These are phyloP conservation scores for Procambarus clarkii DNA, from an alignment of 1,140 invertebrate species.

Conservation along the genomic window DNA sequence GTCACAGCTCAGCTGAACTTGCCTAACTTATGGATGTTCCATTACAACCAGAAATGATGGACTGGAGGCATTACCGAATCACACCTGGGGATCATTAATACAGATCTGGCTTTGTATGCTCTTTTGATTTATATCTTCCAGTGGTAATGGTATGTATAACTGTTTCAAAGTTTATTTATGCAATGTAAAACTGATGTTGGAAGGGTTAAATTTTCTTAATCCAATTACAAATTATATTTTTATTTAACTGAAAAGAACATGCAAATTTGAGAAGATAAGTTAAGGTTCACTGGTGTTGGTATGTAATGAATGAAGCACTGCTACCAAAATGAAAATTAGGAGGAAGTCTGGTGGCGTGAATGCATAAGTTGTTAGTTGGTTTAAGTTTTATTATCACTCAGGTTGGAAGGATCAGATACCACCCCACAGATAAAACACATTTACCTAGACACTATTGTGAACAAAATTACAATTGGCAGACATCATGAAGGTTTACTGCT, in stretches of 20 bases:
- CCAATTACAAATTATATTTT: background rate
- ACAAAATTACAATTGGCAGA: background rate
- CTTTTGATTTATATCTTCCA: slow-evolving; percentile 3
- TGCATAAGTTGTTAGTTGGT: slow-evolving; percentile 64
- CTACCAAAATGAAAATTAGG: slow-evolving; percentile 49
- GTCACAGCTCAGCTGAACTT: slow-evolving; percentile 1
- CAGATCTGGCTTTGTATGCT: slow-evolving; percentile 12
- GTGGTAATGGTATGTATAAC: background rate
- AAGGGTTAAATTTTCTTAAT: background rate
- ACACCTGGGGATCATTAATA: slow-evolving; percentile 46
- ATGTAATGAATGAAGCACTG: slow-evolving; percentile 58
- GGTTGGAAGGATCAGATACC: slow-evolving; percentile 42
- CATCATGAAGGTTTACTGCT: background rate
- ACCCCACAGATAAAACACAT: slow-evolving; percentile 28
- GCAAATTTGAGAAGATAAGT: background rate
- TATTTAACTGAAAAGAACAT: background rate
- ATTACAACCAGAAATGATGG: slow-evolving; percentile 63
- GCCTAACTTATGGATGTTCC: slow-evolving; percentile 39
- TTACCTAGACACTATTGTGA: background rate
- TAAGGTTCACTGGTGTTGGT: slow-evolving; percentile 49
- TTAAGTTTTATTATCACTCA: slow-evolving; percentile 53
- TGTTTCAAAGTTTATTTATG: slow-evolving; percentile 11
- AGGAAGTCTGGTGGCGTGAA: slow-evolving; percentile 64
- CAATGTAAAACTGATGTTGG: slow-evolving; percentile 1
- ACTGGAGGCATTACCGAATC: slow-evolving; percentile 58